phyloP scores from a whole-genome alignment of 2,113 vertebrate genomes.

The Microtus montanus region DNA sequence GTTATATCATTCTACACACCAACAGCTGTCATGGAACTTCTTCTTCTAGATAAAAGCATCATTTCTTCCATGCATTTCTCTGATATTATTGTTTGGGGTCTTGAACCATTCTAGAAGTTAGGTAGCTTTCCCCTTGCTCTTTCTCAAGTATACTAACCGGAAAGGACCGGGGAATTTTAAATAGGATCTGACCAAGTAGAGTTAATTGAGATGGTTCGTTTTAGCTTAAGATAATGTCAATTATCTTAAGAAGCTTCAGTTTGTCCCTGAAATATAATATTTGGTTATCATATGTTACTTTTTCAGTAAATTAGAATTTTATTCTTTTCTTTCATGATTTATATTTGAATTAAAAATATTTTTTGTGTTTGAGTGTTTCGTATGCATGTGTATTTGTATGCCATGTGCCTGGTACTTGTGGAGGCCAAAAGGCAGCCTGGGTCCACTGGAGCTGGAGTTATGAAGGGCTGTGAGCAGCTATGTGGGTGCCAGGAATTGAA shows the following conservation, averaged over 20 bases:
- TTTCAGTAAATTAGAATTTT: conserved; percentile 39
- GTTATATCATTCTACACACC: background rate
- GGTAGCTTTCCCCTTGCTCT: conserved; percentile 7
- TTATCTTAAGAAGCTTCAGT: background rate
- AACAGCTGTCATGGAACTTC: background rate
- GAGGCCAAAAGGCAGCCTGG: background rate
- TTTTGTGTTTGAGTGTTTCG: background rate
- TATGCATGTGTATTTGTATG: background rate
- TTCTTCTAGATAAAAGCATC: background rate
- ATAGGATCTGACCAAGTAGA: background rate
- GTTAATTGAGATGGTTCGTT: background rate
- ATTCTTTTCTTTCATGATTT: conserved; percentile 31
- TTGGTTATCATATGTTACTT: conserved; percentile 42
- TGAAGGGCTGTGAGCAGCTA: background rate
- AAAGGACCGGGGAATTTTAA: background rate
- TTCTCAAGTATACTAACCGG: background rate
- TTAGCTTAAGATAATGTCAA: background rate
- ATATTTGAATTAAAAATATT: conserved; percentile 34
- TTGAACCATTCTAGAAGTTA: background rate
- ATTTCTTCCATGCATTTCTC: conserved; percentile 26
- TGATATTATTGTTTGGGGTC: background rate
- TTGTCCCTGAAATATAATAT: conserved; percentile 16
- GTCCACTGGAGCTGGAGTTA: background rate
- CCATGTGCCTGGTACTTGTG: background rate
- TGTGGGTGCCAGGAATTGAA: background rate